These are phyloP conservation scores for Gymnobelideus leadbeateri DNA, from an alignment of 2,113 vertebrate species.

Conservation along the genomic window DNA sequence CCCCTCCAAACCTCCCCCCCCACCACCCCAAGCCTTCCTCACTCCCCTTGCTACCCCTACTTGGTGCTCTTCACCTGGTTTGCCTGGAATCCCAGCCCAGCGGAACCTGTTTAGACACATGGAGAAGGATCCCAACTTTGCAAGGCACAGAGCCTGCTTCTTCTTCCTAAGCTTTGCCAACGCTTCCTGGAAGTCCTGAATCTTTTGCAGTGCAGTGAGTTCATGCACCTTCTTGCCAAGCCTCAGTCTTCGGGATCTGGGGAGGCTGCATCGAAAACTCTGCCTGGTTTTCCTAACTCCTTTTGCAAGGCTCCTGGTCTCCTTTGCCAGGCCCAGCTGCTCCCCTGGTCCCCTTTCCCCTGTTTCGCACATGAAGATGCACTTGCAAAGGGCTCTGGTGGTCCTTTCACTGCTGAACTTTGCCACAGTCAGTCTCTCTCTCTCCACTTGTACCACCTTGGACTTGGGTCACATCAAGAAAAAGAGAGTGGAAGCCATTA, in stretches of 20 bases:
- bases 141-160: conserved; percentile 81
- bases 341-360: conserved; percentile 55
- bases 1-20: not conserved
- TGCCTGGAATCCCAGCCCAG: conserved; percentile 77
- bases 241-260: conserved; percentile 84
- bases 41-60: conserved; percentile 77
- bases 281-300: conserved; percentile 79
- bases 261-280: conserved; percentile 76
- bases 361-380: conserved; percentile 88
- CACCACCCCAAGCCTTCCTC: conserved; percentile 76
- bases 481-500: conserved; percentile 96
- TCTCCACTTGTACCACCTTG: conserved; percentile 97
- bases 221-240: conserved; percentile 86
- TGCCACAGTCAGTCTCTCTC: conserved; percentile 92
- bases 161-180: conserved; percentile 79
- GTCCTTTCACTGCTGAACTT: conserved; percentile 92
- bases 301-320: conserved; percentile 72
- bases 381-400: conserved; percentile 92
- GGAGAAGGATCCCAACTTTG: conserved; percentile 80
- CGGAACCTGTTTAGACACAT: conserved; percentile 83
- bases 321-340: conserved; percentile 55
- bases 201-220: conserved; percentile 83
- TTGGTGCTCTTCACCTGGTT: conserved; percentile 77
- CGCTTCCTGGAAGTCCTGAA: conserved; percentile 86
- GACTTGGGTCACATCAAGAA: conserved; percentile 97